These are phyloP conservation scores for Melanotaenia parkinsoni DNA, from an alignment of 2,797 vertebrate genomes.

Conservation along the genomic window DNA sequence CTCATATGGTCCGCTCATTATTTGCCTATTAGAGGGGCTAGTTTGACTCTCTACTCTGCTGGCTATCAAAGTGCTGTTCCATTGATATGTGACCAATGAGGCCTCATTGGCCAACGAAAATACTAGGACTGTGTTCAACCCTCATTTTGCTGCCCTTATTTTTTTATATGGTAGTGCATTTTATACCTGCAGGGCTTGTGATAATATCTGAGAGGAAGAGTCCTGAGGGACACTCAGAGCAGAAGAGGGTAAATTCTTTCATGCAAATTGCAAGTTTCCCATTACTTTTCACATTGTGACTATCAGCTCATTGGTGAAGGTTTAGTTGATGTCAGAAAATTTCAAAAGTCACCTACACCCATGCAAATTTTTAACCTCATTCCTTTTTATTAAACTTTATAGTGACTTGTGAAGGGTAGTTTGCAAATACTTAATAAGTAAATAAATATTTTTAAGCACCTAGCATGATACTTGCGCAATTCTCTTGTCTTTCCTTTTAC, in stretches of 20 bases:
- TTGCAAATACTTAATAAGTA: conserved; percentile 61
- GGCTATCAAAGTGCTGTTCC: conserved; percentile 45
- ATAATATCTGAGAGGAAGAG: conserved; percentile 40
- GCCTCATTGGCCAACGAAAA: conserved; percentile 19
- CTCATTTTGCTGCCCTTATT: conserved; percentile 8
- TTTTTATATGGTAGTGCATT: conserved; percentile 26
- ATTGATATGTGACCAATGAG: conserved; percentile 59
- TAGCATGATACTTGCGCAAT: conserved; percentile 65
- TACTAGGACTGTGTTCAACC: conserved; percentile 11
- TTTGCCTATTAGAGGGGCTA: conserved; percentile 65
- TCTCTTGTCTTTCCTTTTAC: conserved; percentile 52
- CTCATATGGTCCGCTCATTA: conserved; percentile 72
- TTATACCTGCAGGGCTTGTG: conserved; percentile 30
- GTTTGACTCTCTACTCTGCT: conserved; percentile 43
- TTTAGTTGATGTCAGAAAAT: conserved; percentile 74
- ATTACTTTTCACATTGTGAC: conserved; percentile 43
- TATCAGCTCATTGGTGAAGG: conserved; percentile 62
- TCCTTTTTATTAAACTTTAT: conserved; percentile 52
- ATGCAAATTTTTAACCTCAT: conserved; percentile 26
- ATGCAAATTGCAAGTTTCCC: conserved; percentile 58
- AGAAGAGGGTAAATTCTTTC: conserved; percentile 58
- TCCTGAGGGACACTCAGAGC: conserved; percentile 38
- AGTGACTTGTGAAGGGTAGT: conserved; percentile 70
- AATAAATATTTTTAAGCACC: conserved; percentile 68
- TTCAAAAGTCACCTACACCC: conserved; percentile 11